phyloP scores from a whole-genome alignment of 2,888 invertebrate genomes.

The Cataglyphis cursor region DNA sequence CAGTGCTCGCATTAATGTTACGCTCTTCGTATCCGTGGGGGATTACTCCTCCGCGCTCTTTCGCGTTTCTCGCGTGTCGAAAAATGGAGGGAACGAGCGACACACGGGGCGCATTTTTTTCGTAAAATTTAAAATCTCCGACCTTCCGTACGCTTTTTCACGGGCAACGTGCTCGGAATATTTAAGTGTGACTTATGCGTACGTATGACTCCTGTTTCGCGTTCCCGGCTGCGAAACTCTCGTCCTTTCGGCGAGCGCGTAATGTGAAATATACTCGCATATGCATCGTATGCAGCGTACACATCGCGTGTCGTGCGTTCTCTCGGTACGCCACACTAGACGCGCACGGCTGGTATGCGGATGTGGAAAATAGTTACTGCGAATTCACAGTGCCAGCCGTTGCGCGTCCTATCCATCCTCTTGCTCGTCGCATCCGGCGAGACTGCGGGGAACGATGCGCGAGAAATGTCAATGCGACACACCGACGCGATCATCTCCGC shows the following conservation, averaged over 20 bases:
- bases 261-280: conserved; percentile 42
- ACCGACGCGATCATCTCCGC: neutral
- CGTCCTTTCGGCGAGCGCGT: conserved; percentile 46
- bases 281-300: conserved; percentile 16
- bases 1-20: neutral
- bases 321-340: conserved; percentile 33
- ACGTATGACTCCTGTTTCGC: conserved; percentile 59
- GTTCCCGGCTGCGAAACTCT: conserved; percentile 59
- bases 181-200: conserved; percentile 60
- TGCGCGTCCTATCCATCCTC: conserved; percentile 51
- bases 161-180: conserved; percentile 57
- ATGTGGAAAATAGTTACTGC: conserved; percentile 66
- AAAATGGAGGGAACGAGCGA: conserved; percentile 14
- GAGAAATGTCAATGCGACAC: conserved; percentile 27
- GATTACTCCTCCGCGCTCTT: neutral
- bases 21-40: no score
- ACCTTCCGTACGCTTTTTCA: conserved; percentile 32
- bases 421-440: conserved; percentile 1
- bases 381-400: conserved; percentile 57
- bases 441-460: neutral
- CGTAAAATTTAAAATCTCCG: conserved; percentile 55
- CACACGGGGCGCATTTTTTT: conserved; percentile 16
- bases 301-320: conserved; percentile 40
- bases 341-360: conserved; percentile 48
- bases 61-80: conserved; percentile 7